A percentile compares a stretch with the other conserved stretches of the same genome.
Evolutionary conservation across 1,140 invertebrate species (phyloP).

Genomic region (Metopolophium dirhodum): DNA sequence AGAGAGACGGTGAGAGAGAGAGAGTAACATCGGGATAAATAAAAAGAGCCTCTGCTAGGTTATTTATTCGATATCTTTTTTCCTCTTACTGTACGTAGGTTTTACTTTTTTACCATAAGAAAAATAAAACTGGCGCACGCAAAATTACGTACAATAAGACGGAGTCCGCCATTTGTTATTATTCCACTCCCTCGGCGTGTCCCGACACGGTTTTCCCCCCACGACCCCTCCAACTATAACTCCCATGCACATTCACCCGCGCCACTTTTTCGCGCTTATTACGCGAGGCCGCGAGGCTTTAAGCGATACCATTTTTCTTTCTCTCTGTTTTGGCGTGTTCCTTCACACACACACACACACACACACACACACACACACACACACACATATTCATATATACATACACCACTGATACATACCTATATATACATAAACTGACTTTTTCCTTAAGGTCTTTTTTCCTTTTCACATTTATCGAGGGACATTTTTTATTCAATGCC

Average conservation of each 20-base stretch:
- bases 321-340: not conserved
- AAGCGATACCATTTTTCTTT: conserved; percentile 46
- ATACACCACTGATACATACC: not conserved
- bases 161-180: conserved; percentile 21
- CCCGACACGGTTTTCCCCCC: not conserved
- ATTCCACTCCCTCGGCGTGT: not conserved
- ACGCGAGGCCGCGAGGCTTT: conserved; percentile 8
- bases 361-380: not conserved
- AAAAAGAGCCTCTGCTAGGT: not conserved
- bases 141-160: conserved; percentile 48
- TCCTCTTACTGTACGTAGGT: not conserved
- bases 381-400: not conserved
- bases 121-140: conserved; percentile 17
- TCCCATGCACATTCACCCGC: not conserved
- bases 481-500: conserved; percentile 36
- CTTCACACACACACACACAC: not conserved
- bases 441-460: conserved; percentile 34
- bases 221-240: not conserved
- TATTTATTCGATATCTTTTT: conserved; percentile 24
- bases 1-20: not conserved
- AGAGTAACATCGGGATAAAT: not conserved
- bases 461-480: conserved; percentile 18
- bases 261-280: conserved; percentile 11
- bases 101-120: conserved; percentile 11
- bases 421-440: conserved; percentile 38